Percentiles rank a stretch among this genome's conserved stretches.
These are phyloP conservation scores for Zaprionus inermis DNA, from an alignment of 1,140 invertebrate species.

Conservation along the genomic window DNA sequence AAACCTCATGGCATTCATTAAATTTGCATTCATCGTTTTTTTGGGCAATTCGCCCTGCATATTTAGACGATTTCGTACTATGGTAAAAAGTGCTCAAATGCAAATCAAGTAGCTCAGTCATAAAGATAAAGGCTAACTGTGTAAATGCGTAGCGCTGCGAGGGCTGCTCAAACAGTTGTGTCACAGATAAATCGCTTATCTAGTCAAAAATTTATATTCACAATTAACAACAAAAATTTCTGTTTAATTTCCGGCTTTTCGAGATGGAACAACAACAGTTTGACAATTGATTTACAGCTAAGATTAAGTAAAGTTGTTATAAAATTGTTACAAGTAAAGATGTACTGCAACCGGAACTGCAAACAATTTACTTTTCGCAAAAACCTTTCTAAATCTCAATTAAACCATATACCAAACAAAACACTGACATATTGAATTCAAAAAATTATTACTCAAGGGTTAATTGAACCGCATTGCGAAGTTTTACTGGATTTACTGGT, in stretches of 20 bases:
- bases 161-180: slow-evolving; percentile 6
- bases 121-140: slow-evolving; percentile 35
- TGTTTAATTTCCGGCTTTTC: background rate
- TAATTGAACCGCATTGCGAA: background rate
- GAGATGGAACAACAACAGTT: too few relatives aligned
- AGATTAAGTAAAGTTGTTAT: background rate
- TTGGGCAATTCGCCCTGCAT: slow-evolving; percentile 16
- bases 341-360: background rate
- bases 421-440: background rate
- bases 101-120: slow-evolving; percentile 19
- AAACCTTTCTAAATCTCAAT: background rate
- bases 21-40: background rate
- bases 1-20: slow-evolving; percentile 19
- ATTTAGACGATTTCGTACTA: background rate
- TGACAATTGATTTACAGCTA: too few relatives aligned
- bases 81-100: slow-evolving; percentile 3
- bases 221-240: background rate
- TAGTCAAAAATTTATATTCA: background rate
- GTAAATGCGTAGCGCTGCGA: slow-evolving; percentile 15
- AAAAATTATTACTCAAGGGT: background rate
- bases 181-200: background rate
- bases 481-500: background rate
- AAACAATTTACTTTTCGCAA: background rate
- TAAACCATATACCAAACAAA: background rate
- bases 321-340: background rate